A percentile compares a stretch with the other conserved stretches of the same genome.
These are phyloP conservation scores for Lanius ludovicianus DNA, from an alignment of 2,113 vertebrate species.

Conservation along the genomic window DNA sequence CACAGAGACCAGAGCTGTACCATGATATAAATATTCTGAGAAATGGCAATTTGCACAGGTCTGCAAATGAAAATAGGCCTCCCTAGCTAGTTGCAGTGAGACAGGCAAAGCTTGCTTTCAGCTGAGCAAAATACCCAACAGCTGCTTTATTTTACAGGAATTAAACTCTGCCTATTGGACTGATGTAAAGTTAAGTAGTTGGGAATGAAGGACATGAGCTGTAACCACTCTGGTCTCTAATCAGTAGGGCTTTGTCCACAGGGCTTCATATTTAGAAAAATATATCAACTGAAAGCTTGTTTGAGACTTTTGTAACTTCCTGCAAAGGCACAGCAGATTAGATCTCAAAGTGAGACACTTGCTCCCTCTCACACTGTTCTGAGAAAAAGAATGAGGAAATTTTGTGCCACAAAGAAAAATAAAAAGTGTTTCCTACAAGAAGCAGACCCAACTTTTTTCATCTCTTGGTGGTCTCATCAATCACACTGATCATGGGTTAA, in stretches of 20 bases:
- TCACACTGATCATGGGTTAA: background rate
- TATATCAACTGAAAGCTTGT: background rate
- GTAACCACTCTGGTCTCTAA: background rate
- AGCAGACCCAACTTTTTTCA: background rate
- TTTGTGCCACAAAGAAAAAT: background rate
- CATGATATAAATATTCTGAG: background rate
- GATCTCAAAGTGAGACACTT: conserved; percentile 60
- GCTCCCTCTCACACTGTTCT: conserved; percentile 39
- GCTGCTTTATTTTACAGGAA: background rate
- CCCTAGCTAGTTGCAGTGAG: background rate
- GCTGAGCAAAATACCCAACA: background rate
- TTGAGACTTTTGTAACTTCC: conserved; percentile 40
- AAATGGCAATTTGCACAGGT: background rate
- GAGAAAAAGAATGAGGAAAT: conserved; percentile 69
- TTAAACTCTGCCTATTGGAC: background rate
- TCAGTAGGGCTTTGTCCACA: background rate
- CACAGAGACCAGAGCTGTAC: background rate
- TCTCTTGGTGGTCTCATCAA: background rate
- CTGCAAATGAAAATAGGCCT: background rate
- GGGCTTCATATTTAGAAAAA: background rate
- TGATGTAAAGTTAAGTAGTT: background rate
- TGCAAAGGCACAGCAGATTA: conserved; percentile 54
- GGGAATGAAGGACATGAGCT: background rate
- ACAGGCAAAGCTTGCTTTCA: background rate
- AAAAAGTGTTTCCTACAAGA: background rate